A percentile compares a stretch with the other conserved stretches of the same genome.
These are phyloP conservation scores for Talpa occidentalis DNA, from an alignment of 2,113 vertebrate species.

Conservation along the genomic window DNA sequence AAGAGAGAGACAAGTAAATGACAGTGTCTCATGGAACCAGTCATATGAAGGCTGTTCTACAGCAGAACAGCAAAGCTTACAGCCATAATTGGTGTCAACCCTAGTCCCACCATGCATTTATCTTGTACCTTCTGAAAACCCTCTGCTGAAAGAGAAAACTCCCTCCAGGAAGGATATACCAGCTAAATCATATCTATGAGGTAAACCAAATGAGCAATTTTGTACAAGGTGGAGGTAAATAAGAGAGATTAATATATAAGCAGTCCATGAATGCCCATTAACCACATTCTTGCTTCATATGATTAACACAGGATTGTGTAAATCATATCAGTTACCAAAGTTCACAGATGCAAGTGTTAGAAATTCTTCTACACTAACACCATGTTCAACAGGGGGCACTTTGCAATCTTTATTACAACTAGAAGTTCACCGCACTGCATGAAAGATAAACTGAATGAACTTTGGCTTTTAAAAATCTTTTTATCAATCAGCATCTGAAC, in stretches of 20 bases:
- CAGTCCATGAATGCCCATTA: neutral
- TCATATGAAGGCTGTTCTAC: neutral
- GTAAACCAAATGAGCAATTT: neutral
- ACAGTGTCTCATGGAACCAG: neutral
- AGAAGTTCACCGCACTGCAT: constrained; percentile 44
- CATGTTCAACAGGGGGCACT: constrained; percentile 47
- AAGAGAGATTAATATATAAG: neutral
- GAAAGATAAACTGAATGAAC: constrained; percentile 39
- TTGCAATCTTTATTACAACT: constrained; percentile 51
- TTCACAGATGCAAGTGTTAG: constrained; percentile 18
- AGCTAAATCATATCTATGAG: neutral
- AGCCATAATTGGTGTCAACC: neutral
- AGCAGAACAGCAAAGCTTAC: neutral
- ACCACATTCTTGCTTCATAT: constrained; percentile 13
- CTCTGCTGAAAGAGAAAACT: neutral
- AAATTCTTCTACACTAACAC: constrained; percentile 8
- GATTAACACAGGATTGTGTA: constrained; percentile 33
- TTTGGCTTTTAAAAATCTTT: constrained; percentile 5
- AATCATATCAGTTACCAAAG: constrained; percentile 30
- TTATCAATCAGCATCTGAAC: constrained; percentile 37
- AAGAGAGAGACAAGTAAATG: constrained; percentile 36
- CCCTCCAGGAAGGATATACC: neutral
- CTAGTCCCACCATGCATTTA: neutral
- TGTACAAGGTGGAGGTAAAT: neutral
- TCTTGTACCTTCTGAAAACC: neutral